Percentiles rank a stretch among this genome's conserved stretches.
phyloP scores from a whole-genome alignment of 37 sponge, comb jelly and placozoan species.

The Axinella damicornis region DNA sequence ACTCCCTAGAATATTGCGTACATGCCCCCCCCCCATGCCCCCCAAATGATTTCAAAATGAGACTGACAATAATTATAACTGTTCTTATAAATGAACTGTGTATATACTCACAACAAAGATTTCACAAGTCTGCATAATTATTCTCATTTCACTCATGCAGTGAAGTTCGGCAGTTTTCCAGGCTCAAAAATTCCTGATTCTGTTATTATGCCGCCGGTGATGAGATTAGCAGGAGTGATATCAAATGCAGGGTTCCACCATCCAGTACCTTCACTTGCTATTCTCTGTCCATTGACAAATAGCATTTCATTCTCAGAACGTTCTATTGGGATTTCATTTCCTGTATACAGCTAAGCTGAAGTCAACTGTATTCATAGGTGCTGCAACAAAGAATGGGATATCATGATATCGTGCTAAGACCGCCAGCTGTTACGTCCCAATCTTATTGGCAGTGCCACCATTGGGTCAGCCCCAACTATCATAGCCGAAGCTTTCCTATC shows the following conservation, averaged over 20 bases:
- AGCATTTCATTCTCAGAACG: slow-evolving; percentile 71
- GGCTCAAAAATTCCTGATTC: slow-evolving; percentile 75
- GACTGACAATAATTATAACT: no score
- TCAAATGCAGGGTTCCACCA: slow-evolving; percentile 93
- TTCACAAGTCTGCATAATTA: no score
- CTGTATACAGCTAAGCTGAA: slow-evolving; percentile 36
- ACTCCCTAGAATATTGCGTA: no score
- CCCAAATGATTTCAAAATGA: no score
- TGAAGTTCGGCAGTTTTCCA: slow-evolving; percentile 12
- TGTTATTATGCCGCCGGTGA: slow-evolving; percentile 84
- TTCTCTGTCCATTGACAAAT: slow-evolving; percentile 51
- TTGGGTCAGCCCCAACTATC: slow-evolving; percentile 86
- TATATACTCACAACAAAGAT: no score
- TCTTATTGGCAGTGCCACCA: slow-evolving; percentile 91
- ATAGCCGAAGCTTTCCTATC: slow-evolving; percentile 47
- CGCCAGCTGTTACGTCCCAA: slow-evolving; percentile 85
- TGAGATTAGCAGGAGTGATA: slow-evolving; percentile 82
- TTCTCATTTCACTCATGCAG: no score
- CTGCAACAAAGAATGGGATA: slow-evolving; percentile 80
- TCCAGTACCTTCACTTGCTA: slow-evolving; percentile 77
- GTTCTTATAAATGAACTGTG: no score
- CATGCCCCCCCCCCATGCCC: no score
- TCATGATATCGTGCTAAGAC: slow-evolving; percentile 69
- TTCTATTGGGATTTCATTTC: slow-evolving; percentile 74
- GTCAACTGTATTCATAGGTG: slow-evolving; percentile 74